Percentiles rank a stretch among this genome's conserved stretches.
phyloP scores from a whole-genome alignment of 2,888 invertebrate genomes.

The Pammene fasciana region DNA sequence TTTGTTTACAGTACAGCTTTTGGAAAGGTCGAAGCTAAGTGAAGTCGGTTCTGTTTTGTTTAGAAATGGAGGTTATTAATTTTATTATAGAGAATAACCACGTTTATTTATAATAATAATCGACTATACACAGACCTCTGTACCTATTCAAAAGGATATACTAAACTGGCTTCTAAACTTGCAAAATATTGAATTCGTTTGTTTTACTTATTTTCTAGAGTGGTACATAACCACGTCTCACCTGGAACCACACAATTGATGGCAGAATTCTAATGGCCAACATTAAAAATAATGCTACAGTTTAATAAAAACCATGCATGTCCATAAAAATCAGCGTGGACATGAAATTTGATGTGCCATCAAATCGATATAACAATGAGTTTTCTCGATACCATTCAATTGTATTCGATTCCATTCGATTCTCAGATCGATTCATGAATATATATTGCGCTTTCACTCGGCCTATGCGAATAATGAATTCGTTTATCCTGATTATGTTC shows the following conservation, averaged over 20 bases:
- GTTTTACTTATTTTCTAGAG: not conserved
- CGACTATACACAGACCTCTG: too few relatives aligned
- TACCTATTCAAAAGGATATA: too few relatives aligned
- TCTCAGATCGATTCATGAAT: constrained; percentile 66
- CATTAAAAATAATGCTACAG: constrained; percentile 33
- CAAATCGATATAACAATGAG: constrained; percentile 64
- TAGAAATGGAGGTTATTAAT: too few relatives aligned
- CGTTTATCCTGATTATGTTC: constrained; percentile 46
- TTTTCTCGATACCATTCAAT: constrained; percentile 53
- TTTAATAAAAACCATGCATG: constrained; percentile 42
- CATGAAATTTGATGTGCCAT: constrained; percentile 61
- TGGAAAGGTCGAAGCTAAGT: too few relatives aligned
- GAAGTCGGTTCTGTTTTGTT: too few relatives aligned
- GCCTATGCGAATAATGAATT: constrained; percentile 47
- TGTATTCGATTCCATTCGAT: constrained; percentile 53
- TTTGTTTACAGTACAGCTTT: too few relatives aligned
- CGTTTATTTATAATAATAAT: too few relatives aligned
- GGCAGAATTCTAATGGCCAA: constrained; percentile 31
- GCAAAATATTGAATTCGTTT: too few relatives aligned
- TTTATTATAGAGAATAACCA: too few relatives aligned
- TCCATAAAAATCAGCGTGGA: constrained; percentile 50
- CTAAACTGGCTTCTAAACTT: too few relatives aligned
- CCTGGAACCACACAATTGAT: constrained; percentile 14
- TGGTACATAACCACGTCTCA: not conserved
- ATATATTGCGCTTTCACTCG: constrained; percentile 57